These are phyloP conservation scores for Zaprionus ornatus DNA, from an alignment of 1,140 invertebrate species.

Conservation along the genomic window DNA sequence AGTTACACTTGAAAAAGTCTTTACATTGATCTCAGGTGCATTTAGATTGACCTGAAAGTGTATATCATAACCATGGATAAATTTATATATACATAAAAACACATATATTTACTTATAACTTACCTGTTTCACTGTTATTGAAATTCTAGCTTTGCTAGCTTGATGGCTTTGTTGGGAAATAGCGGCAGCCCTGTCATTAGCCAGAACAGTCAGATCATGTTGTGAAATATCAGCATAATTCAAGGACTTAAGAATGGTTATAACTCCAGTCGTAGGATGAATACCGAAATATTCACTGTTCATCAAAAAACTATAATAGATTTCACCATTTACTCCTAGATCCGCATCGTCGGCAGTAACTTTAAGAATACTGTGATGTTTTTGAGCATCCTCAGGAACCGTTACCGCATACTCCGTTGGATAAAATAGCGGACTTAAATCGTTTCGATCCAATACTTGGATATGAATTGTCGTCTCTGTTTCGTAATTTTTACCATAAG, in stretches of 20 bases:
- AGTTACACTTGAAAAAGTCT: constrained; percentile 91
- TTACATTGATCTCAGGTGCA: constrained; percentile 92
- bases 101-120: constrained; percentile 1
- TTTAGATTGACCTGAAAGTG: constrained; percentile 89
- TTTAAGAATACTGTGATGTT: constrained; percentile 90
- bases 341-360: constrained; percentile 97
- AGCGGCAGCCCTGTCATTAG: constrained; percentile 91
- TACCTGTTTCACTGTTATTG: constrained; percentile 88
- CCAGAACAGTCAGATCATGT: constrained; percentile 91
- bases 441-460: constrained; percentile 94
- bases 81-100: neutral
- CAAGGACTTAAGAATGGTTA: constrained; percentile 92
- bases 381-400: constrained; percentile 94
- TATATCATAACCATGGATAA: too few relatives aligned
- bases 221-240: constrained; percentile 88
- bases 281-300: constrained; percentile 93
- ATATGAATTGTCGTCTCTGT: constrained; percentile 91
- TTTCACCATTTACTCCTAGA: constrained; percentile 96
- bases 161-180: constrained; percentile 86
- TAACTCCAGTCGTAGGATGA: constrained; percentile 95
- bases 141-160: constrained; percentile 89
- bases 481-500: constrained; percentile 87
- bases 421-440: constrained; percentile 96
- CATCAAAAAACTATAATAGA: constrained; percentile 97
- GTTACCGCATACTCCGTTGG: constrained; percentile 92